phyloP scores from a whole-genome alignment of 1,140 invertebrate genomes.

The Zaprionus ghesquierei region DNA sequence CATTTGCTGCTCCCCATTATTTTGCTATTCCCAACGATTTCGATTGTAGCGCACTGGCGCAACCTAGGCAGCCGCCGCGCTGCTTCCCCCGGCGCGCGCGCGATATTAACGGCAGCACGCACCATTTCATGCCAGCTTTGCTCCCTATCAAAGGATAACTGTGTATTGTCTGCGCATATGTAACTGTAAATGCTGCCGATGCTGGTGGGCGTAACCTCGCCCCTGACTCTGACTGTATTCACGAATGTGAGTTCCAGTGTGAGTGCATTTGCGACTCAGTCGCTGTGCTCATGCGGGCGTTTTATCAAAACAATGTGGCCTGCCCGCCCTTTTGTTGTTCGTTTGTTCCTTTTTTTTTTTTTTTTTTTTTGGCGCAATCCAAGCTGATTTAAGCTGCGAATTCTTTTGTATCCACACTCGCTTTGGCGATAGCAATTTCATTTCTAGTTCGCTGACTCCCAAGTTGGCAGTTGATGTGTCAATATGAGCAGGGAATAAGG shows the following conservation, averaged over 20 bases:
- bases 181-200: conserved; percentile 27
- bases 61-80: not conserved
- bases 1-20: not conserved
- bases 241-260: conserved; percentile 1
- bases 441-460: conserved; percentile 49
- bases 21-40: conserved; percentile 1
- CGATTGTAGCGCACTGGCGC: conserved; percentile 38
- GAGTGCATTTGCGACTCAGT: conserved; percentile 14
- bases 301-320: conserved; percentile 78
- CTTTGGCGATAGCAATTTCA: conserved; percentile 69
- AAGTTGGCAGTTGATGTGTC: conserved; percentile 67
- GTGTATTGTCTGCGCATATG: conserved; percentile 66
- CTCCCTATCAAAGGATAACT: conserved; percentile 72
- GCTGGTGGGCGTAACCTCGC: conserved; percentile 30
- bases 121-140: conserved; percentile 66
- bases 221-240: not conserved
- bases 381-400: conserved; percentile 60
- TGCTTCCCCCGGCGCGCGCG: not conserved
- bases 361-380: not conserved
- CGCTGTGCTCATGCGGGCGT: conserved; percentile 61
- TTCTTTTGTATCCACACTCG: conserved; percentile 46
- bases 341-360: not conserved
- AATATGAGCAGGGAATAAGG: conserved; percentile 31
- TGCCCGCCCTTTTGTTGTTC: conserved; percentile 73
- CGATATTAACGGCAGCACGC: conserved; percentile 46